Evolutionary conservation across 1,140 invertebrate species (phyloP).

Genomic region (Steinernema khuongi): DNA sequence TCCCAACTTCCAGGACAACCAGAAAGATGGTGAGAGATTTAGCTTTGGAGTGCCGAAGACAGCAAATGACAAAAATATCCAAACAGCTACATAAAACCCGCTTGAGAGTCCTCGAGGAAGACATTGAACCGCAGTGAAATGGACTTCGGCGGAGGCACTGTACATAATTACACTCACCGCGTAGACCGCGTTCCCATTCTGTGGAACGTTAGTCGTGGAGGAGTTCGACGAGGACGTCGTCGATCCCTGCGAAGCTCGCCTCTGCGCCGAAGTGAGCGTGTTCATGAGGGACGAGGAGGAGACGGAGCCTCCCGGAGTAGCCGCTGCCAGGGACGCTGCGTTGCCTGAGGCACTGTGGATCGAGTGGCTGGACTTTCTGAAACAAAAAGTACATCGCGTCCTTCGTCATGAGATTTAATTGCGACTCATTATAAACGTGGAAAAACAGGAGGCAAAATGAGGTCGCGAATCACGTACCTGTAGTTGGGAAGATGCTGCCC

Average conservation of each 20-base stretch:
- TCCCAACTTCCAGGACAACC: background rate
- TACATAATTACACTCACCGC: constrained; percentile 8
- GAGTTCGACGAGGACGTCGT: constrained; percentile 37
- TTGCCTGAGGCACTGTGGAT: background rate
- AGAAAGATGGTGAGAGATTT: background rate
- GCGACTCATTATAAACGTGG: constrained; percentile 25
- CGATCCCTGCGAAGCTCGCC: constrained; percentile 26
- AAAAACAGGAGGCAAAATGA: constrained; percentile 3
- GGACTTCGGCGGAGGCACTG: background rate
- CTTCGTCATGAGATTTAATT: constrained; percentile 18
- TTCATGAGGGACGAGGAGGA: constrained; percentile 23
- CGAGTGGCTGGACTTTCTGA: constrained; percentile 29
- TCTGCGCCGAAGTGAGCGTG: constrained; percentile 24
- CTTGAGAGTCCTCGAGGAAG: background rate
- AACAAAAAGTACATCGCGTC: constrained; percentile 17
- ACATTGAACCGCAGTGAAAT: background rate
- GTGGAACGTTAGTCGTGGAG: constrained; percentile 22
- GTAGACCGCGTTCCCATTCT: constrained; percentile 18
- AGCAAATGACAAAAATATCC: background rate
- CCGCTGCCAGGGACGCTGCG: background rate
- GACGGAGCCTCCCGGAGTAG: background rate
- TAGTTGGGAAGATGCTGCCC: background rate
- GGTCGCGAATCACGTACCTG: constrained; percentile 8
- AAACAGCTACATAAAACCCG: background rate
- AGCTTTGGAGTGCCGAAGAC: background rate